Evolutionary conservation across 1,140 invertebrate species (phyloP), one percentile per base, ranked within the genome.

Genomic region (Anoplolepis gracilipes): DNA sequence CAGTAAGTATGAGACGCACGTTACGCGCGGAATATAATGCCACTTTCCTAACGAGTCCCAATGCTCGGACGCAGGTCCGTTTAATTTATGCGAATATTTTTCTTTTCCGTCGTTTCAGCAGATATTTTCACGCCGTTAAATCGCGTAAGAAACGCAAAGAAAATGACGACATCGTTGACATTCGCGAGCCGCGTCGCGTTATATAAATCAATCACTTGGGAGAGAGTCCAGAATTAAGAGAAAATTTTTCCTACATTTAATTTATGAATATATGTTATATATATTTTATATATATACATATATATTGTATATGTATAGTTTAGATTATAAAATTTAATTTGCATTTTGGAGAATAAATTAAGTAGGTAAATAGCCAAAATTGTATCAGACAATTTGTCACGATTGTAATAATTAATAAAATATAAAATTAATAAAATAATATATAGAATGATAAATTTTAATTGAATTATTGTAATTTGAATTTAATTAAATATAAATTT

Each of bases 1-100:
- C n/a, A n/a, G n/a, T n/a, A 73, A 78, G 85, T 87, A 90, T 61
- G 79, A 81, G 88, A 33, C 76, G 88, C 78, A 88, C 86, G 88
- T 90, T 90, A 88, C 69, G 65, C 69, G 65, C 73, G 61, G 49
- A 85, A 89, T 89, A 89, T 89, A 89, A 90, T 90, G 82, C 81
- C 64, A 61, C 70, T 89, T 85, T 89, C 79, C 59, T 67, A 36
- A 33, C n/a, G 16, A 57, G 28, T n/a, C 59, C 39, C 30, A 6
- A 42, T 70, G 59, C 75, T 67, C 57, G 86, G 87, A 88, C 79
- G 85, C 53, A 46, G 36, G 59, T 33, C 55, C 72, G 36, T 55
- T 78, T 78, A 87, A 87, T 87, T 85, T 87, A 87, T 49, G 69
- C 72, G n/a, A 73, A 33, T 73, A 46, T 59, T 30, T 49, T 49